Base-by-base conservation (phyloP, 2,888 invertebrate genomes). In the Epinotia nisella region DNA sequence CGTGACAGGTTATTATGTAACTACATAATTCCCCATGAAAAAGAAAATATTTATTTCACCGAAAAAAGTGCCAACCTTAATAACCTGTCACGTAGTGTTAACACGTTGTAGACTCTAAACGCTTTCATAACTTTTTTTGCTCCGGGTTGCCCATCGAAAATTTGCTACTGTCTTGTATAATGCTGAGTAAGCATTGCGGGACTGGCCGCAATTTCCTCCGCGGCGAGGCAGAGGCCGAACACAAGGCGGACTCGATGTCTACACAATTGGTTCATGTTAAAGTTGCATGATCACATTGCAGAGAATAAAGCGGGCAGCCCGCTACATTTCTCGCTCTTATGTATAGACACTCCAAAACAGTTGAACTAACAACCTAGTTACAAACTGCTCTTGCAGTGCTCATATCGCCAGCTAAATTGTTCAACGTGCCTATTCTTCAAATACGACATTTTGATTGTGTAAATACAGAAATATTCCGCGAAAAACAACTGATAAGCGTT, bases 251-350 rank as follows among this genome's bases (percentile, higher is more conserved):
- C 70, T 69, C 68, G 89, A 90, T 90, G 87, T 81, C 84, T 84
- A 84, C 81, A 86, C 87, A 88, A 88, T 87, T 81, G 85, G 84
- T 82, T 85, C 84, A 84, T 83, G 89, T 90, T 90, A 90, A 91
- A 90, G 82, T 90, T 90, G 88, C 85, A 89, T 88, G 88, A 88
- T 87, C 86, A 89, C 88, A 90, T 87, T 88, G 86, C 87, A 87
- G 87, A 88, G 82, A 91, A 91, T 87, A 90, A 87, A 83, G 78
- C 81, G 84, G 81, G 76, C 83, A 78, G 77, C 79, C 75, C 77
- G 82, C 81, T 85, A 83, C 83, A 82, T 83, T 87, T 85, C 82
- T 81, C 81, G 80, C 82, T 82, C 79, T 81, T 82, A 77, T 82
- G 67, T 68, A 68, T 58, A 61, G 55, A 56, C 49, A 68, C 61